phyloP scores from a whole-genome alignment of 1,140 invertebrate genomes.

The Tetragonula clypearis region DNA sequence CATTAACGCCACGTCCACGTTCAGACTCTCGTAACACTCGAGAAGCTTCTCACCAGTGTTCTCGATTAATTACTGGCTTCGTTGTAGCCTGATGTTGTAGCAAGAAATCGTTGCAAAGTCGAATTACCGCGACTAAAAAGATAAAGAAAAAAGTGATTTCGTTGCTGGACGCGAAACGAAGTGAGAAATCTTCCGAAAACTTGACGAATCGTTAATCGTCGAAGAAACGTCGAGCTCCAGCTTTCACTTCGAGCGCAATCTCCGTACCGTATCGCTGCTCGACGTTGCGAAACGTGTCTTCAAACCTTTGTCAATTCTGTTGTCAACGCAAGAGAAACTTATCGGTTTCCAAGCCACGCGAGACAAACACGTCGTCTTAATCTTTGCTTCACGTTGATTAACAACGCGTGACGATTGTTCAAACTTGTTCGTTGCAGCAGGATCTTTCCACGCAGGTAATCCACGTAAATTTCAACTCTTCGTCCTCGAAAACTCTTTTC shows the following conservation, averaged over 20 bases:
- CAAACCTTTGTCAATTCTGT: not conserved
- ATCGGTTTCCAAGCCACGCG: not conserved
- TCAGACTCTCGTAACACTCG: not conserved
- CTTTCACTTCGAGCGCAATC: not conserved
- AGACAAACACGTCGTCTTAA: not conserved
- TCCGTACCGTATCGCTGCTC: not conserved
- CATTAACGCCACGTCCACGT: constrained; percentile 25
- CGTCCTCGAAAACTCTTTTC: no score
- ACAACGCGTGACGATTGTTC: no score
- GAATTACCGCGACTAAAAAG: not conserved
- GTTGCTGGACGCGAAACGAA: not conserved
- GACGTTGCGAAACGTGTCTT: not conserved
- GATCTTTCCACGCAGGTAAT: no score
- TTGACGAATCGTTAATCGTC: not conserved
- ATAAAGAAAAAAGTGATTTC: not conserved
- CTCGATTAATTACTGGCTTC: constrained; percentile 27
- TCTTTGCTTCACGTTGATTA: no score
- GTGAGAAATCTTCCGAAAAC: not conserved
- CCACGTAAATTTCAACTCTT: no score
- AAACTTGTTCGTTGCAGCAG: no score
- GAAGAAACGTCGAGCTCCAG: not conserved
- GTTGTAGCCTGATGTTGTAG: not conserved
- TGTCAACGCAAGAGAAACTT: not conserved
- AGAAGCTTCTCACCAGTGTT: not conserved
- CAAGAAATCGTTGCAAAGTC: constrained; percentile 6